Conservation (phyloP, 2,113 vertebrate genomes). For the Labeo rohita region DNA sequence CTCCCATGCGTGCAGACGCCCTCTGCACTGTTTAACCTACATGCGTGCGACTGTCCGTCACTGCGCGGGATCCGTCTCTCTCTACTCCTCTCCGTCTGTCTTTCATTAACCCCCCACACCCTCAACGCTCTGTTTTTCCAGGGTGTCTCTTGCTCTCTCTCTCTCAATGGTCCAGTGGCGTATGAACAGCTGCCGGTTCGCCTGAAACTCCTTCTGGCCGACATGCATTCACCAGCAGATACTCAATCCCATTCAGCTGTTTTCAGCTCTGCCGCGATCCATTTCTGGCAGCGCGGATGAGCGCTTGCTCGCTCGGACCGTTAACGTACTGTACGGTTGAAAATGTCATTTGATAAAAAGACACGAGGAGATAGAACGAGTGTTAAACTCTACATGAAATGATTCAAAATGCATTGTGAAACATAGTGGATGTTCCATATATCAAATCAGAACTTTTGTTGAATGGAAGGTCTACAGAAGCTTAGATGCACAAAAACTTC, state of each 20-base stretch:
- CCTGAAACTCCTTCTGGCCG: slow-evolving; percentile 25
- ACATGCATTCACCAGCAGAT: slow-evolving; percentile 35
- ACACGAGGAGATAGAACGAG: neutral
- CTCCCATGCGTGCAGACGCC: neutral
- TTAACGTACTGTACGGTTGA: neutral
- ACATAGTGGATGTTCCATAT: neutral
- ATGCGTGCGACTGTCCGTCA: neutral
- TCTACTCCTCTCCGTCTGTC: neutral
- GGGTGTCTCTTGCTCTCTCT: slow-evolving; percentile 12
- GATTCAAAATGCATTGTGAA: neutral
- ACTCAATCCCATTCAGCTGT: slow-evolving; percentile 44
- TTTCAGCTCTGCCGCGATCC: slow-evolving; percentile 28
- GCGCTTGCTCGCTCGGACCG: neutral
- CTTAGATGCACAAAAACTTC: no score
- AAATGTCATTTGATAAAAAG: neutral
- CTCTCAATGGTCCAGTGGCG: neutral
- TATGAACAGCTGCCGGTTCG: slow-evolving; percentile 39
- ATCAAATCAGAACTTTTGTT: no score
- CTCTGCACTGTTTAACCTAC: neutral
- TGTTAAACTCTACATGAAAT: neutral
- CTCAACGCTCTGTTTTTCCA: slow-evolving; percentile 15
- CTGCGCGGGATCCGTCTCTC: neutral
- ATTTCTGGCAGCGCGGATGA: neutral
- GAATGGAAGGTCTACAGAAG: neutral
- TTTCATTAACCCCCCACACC: slow-evolving; percentile 19